Conservation (phyloP, 2,113 vertebrate species). For the Otus sunia region DNA sequence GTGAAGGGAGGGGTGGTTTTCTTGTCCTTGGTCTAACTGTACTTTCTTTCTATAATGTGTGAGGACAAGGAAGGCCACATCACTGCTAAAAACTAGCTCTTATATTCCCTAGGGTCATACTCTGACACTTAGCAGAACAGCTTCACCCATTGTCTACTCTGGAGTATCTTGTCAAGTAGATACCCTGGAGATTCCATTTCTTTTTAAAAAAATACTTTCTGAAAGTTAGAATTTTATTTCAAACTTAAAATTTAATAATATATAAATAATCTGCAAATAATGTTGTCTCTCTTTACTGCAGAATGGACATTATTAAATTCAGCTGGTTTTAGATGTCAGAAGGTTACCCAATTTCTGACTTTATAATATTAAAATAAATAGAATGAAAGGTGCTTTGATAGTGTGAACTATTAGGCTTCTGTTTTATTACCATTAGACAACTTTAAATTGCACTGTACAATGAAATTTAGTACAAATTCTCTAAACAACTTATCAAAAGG, state of each 20-base stretch:
- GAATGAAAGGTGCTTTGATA: neutral
- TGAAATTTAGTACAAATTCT: neutral
- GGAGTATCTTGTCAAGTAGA: neutral
- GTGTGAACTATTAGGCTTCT: neutral
- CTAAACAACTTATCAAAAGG: neutral
- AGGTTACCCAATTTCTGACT: neutral
- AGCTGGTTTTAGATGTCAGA: neutral
- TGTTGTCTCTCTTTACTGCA: neutral
- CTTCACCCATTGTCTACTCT: neutral
- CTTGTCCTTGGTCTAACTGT: neutral
- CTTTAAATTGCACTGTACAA: neutral
- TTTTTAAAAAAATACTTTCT: neutral
- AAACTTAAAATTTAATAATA: neutral
- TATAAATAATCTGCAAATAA: neutral
- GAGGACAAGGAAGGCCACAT: neutral
- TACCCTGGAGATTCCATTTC: neutral
- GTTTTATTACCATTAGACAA: neutral
- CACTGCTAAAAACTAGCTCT: neutral
- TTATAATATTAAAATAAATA: neutral
- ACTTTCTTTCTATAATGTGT: neutral
- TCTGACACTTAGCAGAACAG: neutral
- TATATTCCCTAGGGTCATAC: neutral
- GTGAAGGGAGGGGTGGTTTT: neutral
- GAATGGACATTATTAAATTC: neutral
- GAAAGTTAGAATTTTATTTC: neutral